Evolutionary conservation across 2,113 vertebrate genomes (phyloP).

Genomic region (Larimichthys polyactis): DNA sequence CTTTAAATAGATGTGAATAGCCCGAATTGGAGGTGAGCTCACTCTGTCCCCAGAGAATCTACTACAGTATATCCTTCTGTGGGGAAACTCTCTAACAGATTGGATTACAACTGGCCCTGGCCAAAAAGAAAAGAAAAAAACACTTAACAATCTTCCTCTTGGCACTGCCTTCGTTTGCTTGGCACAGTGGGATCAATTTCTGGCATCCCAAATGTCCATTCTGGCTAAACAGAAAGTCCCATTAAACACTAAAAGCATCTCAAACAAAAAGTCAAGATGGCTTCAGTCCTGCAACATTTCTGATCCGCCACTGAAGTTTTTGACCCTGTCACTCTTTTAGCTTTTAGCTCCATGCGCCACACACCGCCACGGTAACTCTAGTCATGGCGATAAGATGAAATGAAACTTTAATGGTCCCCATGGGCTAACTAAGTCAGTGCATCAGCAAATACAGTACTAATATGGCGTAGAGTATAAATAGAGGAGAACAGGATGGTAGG

Average conservation of each 20-base stretch:
- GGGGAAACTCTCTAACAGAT: conserved; percentile 38
- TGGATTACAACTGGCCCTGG: conserved; percentile 20
- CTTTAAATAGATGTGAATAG: conserved; percentile 34
- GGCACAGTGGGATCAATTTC: conserved; percentile 57
- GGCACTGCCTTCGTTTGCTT: conserved; percentile 45
- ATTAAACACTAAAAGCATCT: conserved; percentile 53
- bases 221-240: conserved; percentile 34
- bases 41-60: conserved; percentile 21
- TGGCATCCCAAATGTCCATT: conserved; percentile 40
- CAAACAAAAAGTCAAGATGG: conserved; percentile 37
- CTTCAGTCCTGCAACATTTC: conserved; percentile 29
- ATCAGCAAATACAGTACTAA: conserved; percentile 41
- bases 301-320: conserved; percentile 30
- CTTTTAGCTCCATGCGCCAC: conserved; percentile 10
- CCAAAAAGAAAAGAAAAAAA: conserved; percentile 7
- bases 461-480: conserved; percentile 18
- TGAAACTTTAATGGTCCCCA: conserved; percentile 50
- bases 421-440: conserved; percentile 19
- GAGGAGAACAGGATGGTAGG: neutral
- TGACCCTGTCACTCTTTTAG: conserved; percentile 26
- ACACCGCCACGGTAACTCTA: neutral
- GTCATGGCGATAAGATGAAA: conserved; percentile 39
- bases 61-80: conserved; percentile 4
- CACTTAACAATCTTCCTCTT: conserved; percentile 32
- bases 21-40: conserved; percentile 2